Conservation (phyloP, 2,888 invertebrate species). For the Pilophorus perplexus region DNA sequence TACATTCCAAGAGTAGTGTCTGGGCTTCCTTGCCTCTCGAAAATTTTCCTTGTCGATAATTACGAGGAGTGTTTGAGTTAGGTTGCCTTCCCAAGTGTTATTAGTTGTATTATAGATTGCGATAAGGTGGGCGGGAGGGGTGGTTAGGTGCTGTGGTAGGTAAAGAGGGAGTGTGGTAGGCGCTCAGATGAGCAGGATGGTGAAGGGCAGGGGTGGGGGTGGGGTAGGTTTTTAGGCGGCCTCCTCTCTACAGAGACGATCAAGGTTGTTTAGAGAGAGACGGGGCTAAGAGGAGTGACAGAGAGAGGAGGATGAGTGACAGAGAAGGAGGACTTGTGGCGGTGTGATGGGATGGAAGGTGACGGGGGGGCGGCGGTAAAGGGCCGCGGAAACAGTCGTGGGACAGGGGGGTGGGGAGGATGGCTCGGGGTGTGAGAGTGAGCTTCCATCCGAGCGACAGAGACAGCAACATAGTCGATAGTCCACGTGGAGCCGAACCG, state of each 20-base stretch:
- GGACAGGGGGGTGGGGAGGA: conserved; percentile 7
- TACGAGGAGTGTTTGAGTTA: conserved; percentile 21
- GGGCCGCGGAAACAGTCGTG: background rate
- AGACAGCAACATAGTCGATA: conserved; percentile 28
- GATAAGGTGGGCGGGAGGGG: conserved; percentile 16
- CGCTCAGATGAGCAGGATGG: conserved; percentile 9
- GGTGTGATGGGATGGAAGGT: background rate
- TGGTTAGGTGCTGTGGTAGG: conserved; percentile 24
- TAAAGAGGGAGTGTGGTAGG: too few species aligned
- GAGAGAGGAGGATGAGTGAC: conserved; percentile 13
- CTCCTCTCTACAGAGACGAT: conserved; percentile 35
- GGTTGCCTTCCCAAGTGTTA: conserved; percentile 21
- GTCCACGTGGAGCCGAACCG: conserved; percentile 33
- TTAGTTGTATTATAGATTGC: conserved; percentile 38
- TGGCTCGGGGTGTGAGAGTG: conserved; percentile 9
- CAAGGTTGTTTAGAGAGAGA: conserved; percentile 38
- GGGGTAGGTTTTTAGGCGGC: conserved; percentile 18
- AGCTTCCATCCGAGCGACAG: conserved; percentile 20
- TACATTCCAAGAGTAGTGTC: background rate
- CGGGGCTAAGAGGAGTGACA: conserved; percentile 7
- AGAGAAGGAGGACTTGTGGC: conserved; percentile 15
- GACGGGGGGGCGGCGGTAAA: background rate
- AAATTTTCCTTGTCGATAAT: conserved; percentile 20
- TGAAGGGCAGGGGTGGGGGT: background rate
- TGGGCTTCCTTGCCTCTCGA: background rate